Evolutionary conservation across 2,888 invertebrate genomes (phyloP).

Genomic region (Bursaphelenchus okinawaensis): DNA sequence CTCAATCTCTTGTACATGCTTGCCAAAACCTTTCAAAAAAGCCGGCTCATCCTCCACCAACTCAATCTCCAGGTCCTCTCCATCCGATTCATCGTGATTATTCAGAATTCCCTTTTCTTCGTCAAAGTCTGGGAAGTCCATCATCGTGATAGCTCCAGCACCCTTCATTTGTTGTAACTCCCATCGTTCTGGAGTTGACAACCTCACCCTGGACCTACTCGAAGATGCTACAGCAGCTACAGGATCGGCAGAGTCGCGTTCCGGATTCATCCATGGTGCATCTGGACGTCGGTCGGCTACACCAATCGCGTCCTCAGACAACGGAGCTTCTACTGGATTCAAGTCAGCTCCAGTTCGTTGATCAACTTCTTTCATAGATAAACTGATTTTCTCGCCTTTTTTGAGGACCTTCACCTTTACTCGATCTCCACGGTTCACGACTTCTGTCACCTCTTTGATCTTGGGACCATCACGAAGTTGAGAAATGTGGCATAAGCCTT

Average conservation of each 20-base stretch:
- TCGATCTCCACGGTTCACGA: slow-evolving; percentile 79
- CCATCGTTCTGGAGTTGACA: slow-evolving; percentile 92
- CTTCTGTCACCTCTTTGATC: slow-evolving; percentile 87
- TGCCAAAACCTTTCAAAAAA: slow-evolving; percentile 69
- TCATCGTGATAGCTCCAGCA: slow-evolving; percentile 69
- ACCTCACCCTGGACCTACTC: slow-evolving; percentile 64
- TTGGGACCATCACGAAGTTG: slow-evolving; percentile 62
- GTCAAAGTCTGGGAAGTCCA: slow-evolving; percentile 92
- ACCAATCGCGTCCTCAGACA: slow-evolving; percentile 37
- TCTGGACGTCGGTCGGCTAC: slow-evolving; percentile 36
- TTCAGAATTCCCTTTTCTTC: slow-evolving; percentile 81
- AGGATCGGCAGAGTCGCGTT: slow-evolving; percentile 5
- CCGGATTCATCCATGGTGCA: slow-evolving; percentile 48
- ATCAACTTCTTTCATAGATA: slow-evolving; percentile 70
- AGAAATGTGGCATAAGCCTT: slow-evolving; percentile 94
- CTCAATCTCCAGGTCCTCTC: slow-evolving; percentile 96
- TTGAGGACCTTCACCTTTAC: slow-evolving; percentile 74
- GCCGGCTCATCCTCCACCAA: slow-evolving; percentile 97
- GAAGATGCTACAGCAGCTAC: slow-evolving; percentile 8
- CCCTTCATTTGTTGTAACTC: slow-evolving; percentile 94
- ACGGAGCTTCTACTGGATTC: slow-evolving; percentile 67
- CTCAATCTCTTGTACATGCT: slow-evolving; percentile 53
- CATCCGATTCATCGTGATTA: slow-evolving; percentile 63
- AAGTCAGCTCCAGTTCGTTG: slow-evolving; percentile 88
- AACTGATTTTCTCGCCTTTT: slow-evolving; percentile 77